Base-by-base conservation (phyloP, 1,140 invertebrate species). In the Zaprionus camerounensis region DNA sequence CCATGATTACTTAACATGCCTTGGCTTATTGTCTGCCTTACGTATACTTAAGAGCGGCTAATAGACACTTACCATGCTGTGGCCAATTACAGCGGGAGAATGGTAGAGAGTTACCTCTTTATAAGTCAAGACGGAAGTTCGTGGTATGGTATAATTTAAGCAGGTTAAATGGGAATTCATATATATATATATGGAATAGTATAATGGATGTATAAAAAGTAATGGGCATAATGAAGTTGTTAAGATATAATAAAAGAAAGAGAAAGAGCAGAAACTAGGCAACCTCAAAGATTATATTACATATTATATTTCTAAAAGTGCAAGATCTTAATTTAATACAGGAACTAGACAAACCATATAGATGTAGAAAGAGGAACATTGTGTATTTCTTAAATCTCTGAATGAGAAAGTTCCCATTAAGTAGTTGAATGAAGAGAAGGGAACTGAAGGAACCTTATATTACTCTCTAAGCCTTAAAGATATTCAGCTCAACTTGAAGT, bases 1-100 rank as follows among this genome's bases (percentile, higher is more conserved):
- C 4, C 34, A 17, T 12, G 38, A 65, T 76, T 53, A 38, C 51
- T 65, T 71, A 65, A 44, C n/a, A 17, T 9, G 7, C 41, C 41
- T 71, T 55, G 44, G 46, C 64, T 49, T 49, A 38, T 22, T 57
- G 69, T 69, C 67, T 63, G 24, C 44, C 63, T 69, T 63, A 70
- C 46, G 51, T 56, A 38, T 28, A 62, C 63, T 67, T 72, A 66
- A 58, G 38, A 28, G n/a, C n/a, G 20, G 46, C 44, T 36, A 12
- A 34, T 51, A n/a, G 41, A 38, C 24, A 20, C 41, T 38, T 41
- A 20, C 24, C 17, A 15, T 38, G 57, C 62, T 28, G 41, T 24
- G 13, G 24, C 49, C 51, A 75, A 75, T 63, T 70, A 61, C 34
- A 51, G 31, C 12, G 34, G 17, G 2, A 59, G 57, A 41, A 34